Evolutionary conservation across 2,888 invertebrate genomes (phyloP).

Genomic region (Sesia apiformis): DNA sequence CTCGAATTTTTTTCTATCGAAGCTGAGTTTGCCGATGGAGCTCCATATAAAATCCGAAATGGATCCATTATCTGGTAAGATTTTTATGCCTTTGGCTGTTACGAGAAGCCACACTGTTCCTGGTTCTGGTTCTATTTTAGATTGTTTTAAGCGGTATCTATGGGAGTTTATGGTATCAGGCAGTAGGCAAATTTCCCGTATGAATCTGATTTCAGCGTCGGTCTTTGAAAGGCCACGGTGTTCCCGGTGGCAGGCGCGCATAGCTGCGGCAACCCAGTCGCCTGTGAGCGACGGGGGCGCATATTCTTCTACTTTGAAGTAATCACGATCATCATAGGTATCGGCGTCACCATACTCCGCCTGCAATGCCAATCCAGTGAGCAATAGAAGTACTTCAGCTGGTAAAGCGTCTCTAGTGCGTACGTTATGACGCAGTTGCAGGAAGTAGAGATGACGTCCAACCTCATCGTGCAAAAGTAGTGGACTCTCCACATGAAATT

Average conservation of each 20-base stretch:
- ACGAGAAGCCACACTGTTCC: conserved; percentile 92
- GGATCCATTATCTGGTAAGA: conserved; percentile 81
- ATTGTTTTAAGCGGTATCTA: conserved; percentile 85
- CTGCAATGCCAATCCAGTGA: conserved; percentile 93
- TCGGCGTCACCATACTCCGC: conserved; percentile 90
- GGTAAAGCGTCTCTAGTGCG: conserved; percentile 77
- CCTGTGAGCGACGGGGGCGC: conserved; percentile 81
- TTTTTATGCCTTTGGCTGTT: conserved; percentile 93
- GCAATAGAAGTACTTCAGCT: conserved; percentile 80
- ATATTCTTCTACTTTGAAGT: conserved; percentile 89
- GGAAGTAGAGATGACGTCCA: conserved; percentile 94
- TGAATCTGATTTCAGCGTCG: conserved; percentile 91
- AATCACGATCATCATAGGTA: conserved; percentile 48
- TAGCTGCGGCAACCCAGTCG: conserved; percentile 73
- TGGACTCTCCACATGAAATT: conserved; percentile 95
- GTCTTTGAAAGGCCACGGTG: conserved; percentile 84
- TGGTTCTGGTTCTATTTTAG: conserved; percentile 82
- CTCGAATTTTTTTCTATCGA: conserved; percentile 98
- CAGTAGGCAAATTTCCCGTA: conserved; percentile 88
- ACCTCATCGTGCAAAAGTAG: conserved; percentile 92
- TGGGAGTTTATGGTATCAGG: conserved; percentile 94
- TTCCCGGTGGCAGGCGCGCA: conserved; percentile 87
- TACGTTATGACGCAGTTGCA: conserved; percentile 93
- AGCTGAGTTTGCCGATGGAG: conserved; percentile 94
- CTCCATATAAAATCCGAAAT: conserved; percentile 94